Evolutionary conservation across 2,888 invertebrate species (phyloP), one percentile per base, ranked within the genome.

Genomic region (Smittia sp.): DNA sequence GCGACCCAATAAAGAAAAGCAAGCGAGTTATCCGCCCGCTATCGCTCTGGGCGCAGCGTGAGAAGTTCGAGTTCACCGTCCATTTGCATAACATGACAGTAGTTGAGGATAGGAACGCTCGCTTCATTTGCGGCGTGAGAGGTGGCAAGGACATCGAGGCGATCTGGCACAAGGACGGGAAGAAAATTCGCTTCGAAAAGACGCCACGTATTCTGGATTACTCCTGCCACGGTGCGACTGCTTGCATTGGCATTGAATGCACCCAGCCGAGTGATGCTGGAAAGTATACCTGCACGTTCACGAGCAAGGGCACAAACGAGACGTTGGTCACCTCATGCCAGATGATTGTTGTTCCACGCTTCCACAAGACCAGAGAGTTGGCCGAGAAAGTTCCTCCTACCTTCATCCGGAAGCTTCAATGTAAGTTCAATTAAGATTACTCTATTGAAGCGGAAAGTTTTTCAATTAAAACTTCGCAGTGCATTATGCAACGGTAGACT

Each of bases 241-340:
- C 38, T 1, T 72, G 72, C 22, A 72, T 72, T 62, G 72, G 72
- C 18, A 72, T 72, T 62, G 72, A 72, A 39, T 72, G 72, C n/a
- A 39, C 72, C 11, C 22, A 58, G 9, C 27, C 46, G 13, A 22
- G 18, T 20, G 72, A 72, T 62, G 58, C 72, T 62, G 72, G 72
- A 58, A n/a, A 2, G 9, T 72, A 72, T 72, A 62, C 22, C 32
- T 72, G 72, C 62, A 62, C 24, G 11, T 72, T 72, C 24, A 39
- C 38, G 6, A 20, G 39, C n/a, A 62, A 18, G 1, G 72, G 62
- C 0, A 72, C 20, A 11, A 41, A 41, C 9, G 38, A 62, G 39
- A 22, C 24, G 3, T 54, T 72, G 6, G 11, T 20, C 6, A 72
- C 72, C 6, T 62, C 62, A 62, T 72, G 72, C 39, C 20, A 62